Percentiles rank a stretch among this genome's conserved stretches.
Evolutionary conservation across 2,113 vertebrate genomes (phyloP).

Genomic region (Mirza zaza): DNA sequence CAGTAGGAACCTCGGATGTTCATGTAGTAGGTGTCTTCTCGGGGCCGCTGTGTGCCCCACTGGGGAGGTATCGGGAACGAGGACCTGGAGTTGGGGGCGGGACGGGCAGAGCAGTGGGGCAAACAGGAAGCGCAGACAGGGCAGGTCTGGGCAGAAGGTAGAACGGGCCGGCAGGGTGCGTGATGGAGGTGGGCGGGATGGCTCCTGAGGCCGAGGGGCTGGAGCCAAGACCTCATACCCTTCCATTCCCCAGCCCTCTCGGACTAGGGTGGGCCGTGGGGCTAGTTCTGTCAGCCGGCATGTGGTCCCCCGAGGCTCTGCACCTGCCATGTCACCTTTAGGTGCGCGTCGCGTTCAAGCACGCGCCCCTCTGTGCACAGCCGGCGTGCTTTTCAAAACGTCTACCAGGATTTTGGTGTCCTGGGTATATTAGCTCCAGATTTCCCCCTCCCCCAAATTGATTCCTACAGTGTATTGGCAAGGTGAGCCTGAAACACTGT

Average conservation of each 20-base stretch:
- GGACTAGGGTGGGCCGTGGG: fast-evolving
- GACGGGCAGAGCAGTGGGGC: fast-evolving
- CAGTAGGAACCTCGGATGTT: not conserved
- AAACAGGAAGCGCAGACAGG: not conserved
- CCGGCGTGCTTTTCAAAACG: not conserved
- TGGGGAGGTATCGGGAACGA: not conserved
- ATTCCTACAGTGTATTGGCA: fast-evolving
- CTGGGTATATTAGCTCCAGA: not conserved
- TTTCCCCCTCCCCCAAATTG: not conserved
- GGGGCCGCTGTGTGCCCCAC: not conserved
- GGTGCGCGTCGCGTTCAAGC: fast-evolving
- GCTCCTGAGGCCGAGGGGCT: not conserved
- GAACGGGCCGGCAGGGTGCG: too few species aligned
- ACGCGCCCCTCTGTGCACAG: too few species aligned
- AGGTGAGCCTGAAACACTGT: fast-evolving
- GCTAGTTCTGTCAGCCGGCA: not conserved
- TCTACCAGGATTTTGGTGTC: not conserved
- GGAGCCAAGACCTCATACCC: not conserved
- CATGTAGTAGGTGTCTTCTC: too few species aligned
- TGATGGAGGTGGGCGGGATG: not conserved
- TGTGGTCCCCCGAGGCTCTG: not conserved
- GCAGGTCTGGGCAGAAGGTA: not conserved
- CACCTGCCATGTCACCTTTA: not conserved
- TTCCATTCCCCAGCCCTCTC: fast-evolving
- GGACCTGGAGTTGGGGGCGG: not conserved